Evolutionary conservation across 1,140 invertebrate species (phyloP).

Genomic region (Drosophila oshimai): DNA sequence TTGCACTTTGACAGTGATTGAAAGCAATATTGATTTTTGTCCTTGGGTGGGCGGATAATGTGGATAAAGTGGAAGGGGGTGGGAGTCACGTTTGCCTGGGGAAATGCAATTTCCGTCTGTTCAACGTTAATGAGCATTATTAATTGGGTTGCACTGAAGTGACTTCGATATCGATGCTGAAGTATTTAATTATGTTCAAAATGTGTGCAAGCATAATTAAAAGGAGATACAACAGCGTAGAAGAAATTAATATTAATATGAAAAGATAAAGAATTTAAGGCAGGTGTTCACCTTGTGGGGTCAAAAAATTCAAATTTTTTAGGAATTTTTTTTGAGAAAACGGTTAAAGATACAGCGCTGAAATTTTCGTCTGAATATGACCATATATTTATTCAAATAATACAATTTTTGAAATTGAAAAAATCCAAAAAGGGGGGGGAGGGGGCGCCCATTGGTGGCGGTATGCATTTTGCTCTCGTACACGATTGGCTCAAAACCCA

Average conservation of each 20-base stretch:
- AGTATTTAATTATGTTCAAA: constrained; percentile 33
- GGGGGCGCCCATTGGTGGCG: too few relatives aligned
- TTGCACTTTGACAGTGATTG: constrained; percentile 60
- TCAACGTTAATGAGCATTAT: constrained; percentile 47
- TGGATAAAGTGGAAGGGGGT: not conserved
- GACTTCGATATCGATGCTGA: not conserved
- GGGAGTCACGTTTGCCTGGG: not conserved
- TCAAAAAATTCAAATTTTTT: too few relatives aligned
- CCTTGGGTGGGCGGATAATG: not conserved
- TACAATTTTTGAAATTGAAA: too few relatives aligned
- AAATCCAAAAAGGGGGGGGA: too few relatives aligned
- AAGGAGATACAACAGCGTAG: not conserved
- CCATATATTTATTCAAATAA: too few relatives aligned
- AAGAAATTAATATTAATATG: too few relatives aligned
- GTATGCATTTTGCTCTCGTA: too few relatives aligned
- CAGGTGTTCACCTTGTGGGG: too few relatives aligned
- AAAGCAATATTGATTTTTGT: constrained; percentile 69
- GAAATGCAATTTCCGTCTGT: constrained; percentile 47
- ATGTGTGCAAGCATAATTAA: not conserved
- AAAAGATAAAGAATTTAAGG: not conserved
- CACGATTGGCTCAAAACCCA: too few relatives aligned
- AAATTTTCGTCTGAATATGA: too few relatives aligned
- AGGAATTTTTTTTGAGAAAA: too few relatives aligned
- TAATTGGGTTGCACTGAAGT: constrained; percentile 45
- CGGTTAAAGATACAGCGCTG: too few relatives aligned